These are phyloP conservation scores for Mormyrops attenuatus DNA, from an alignment of 2,797 vertebrate genomes.

Conservation along the genomic window DNA sequence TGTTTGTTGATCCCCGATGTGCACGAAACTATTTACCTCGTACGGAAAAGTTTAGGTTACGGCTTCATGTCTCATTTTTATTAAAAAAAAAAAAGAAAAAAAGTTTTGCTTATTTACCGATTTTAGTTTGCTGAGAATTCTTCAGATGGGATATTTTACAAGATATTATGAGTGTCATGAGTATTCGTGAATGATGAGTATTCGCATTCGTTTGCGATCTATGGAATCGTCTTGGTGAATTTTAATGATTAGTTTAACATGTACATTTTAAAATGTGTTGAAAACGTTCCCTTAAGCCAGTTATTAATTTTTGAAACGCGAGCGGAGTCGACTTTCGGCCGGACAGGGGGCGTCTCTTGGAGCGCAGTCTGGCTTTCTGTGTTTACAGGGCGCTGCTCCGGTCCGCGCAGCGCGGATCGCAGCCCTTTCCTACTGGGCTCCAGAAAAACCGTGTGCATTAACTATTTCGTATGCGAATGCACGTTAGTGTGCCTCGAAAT, in stretches of 20 bases:
- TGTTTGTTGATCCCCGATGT: not conserved
- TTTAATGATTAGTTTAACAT: not conserved
- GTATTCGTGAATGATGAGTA: not conserved
- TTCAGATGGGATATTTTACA: not conserved
- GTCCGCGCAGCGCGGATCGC: not conserved
- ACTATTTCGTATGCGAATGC: not conserved
- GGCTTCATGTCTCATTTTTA: not conserved
- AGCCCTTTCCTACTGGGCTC: not conserved
- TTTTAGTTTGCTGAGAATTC: not conserved
- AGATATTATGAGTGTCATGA: not conserved
- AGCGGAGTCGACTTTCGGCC: not conserved
- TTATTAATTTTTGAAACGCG: not conserved
- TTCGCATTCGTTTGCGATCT: not conserved
- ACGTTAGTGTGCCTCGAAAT: not conserved
- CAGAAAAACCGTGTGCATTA: not conserved
- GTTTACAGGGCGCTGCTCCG: not conserved
- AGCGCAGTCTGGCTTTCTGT: not conserved
- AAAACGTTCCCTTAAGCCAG: not conserved
- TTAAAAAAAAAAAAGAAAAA: not conserved
- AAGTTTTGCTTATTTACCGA: not conserved
- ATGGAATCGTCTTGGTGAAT: not conserved
- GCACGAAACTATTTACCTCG: not conserved
- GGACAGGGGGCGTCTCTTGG: not conserved
- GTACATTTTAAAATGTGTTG: not conserved
- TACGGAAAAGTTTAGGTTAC: not conserved